A percentile compares a stretch with the other conserved stretches of the same genome.
Evolutionary conservation across 2,888 invertebrate species (phyloP).

Genomic region (Eristalis tenax): DNA sequence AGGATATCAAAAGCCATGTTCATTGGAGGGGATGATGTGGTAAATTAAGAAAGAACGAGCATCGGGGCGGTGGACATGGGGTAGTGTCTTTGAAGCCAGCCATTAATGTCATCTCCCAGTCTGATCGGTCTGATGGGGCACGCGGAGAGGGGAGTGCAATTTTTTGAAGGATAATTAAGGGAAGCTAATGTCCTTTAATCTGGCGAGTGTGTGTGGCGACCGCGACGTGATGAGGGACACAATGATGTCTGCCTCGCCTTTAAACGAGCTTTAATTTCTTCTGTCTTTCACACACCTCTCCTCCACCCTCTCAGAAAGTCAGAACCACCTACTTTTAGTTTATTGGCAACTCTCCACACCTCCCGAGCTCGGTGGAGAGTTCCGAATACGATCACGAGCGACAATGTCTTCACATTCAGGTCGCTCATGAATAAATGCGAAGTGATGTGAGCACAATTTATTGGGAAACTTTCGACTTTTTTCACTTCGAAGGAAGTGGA

Average conservation of each 20-base stretch:
- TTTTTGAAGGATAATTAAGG: constrained; percentile 31
- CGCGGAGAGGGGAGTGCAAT: neutral
- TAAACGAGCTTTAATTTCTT: neutral
- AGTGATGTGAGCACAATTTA: too few relatives aligned
- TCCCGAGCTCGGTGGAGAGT: too few relatives aligned
- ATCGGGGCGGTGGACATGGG: neutral
- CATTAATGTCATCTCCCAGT: neutral
- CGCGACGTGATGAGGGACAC: neutral
- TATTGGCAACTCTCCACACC: too few relatives aligned
- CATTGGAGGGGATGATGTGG: constrained; percentile 66
- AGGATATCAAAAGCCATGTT: constrained; percentile 57
- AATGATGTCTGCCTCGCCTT: neutral
- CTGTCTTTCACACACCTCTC: too few relatives aligned
- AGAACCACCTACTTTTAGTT: too few relatives aligned
- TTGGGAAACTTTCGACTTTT: too few relatives aligned
- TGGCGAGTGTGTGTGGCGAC: neutral
- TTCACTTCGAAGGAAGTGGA: too few relatives aligned
- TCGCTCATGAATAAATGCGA: too few relatives aligned
- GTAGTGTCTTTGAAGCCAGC: neutral
- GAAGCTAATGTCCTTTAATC: constrained; percentile 40
- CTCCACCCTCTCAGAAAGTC: too few relatives aligned
- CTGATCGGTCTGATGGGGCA: neutral
- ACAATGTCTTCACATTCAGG: too few relatives aligned
- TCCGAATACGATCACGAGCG: too few relatives aligned
- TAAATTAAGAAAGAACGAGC: constrained; percentile 54